A percentile compares a stretch with the other conserved stretches of the same genome.
Evolutionary conservation across 2,888 invertebrate genomes (phyloP).

Genomic region (Agriotes lineatus): DNA sequence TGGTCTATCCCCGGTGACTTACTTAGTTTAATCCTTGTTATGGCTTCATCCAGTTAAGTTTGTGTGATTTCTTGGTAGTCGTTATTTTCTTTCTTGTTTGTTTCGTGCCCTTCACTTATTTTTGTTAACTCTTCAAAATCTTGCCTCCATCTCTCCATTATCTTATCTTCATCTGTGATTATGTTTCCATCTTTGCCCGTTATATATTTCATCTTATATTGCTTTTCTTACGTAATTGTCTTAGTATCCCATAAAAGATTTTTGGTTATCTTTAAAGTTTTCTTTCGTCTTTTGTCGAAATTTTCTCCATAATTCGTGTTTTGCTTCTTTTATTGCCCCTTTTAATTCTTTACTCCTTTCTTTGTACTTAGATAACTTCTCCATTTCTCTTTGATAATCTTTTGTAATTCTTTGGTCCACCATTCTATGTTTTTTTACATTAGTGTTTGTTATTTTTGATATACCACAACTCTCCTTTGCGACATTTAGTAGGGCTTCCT

Average conservation of each 20-base stretch:
- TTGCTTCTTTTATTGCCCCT: constrained; percentile 1
- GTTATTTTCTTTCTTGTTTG: neutral
- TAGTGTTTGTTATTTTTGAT: too few species aligned
- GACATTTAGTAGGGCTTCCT: too few species aligned
- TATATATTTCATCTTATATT: constrained; percentile 1
- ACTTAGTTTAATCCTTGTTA: too few species aligned
- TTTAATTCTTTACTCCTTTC: constrained; percentile 1
- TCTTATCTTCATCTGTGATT: neutral
- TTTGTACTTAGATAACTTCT: constrained; percentile 9
- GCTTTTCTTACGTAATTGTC: neutral
- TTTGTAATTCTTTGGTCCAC: too few species aligned
- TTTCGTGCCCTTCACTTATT: neutral
- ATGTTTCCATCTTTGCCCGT: constrained; percentile 8
- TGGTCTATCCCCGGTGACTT: too few species aligned
- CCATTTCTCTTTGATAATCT: neutral
- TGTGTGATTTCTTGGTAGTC: too few species aligned
- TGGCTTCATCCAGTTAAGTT: too few species aligned
- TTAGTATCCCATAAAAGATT: neutral
- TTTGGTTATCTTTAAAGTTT: neutral
- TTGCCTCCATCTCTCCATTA: constrained; percentile 4
- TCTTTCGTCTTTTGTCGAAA: constrained; percentile 6
- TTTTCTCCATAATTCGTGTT: constrained; percentile 2
- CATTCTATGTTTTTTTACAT: too few species aligned
- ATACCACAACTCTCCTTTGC: too few species aligned
- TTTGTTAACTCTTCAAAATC: constrained; percentile 4